Conservation (phyloP, 1,140 invertebrate genomes). For the Drosophila persimilis region DNA sequence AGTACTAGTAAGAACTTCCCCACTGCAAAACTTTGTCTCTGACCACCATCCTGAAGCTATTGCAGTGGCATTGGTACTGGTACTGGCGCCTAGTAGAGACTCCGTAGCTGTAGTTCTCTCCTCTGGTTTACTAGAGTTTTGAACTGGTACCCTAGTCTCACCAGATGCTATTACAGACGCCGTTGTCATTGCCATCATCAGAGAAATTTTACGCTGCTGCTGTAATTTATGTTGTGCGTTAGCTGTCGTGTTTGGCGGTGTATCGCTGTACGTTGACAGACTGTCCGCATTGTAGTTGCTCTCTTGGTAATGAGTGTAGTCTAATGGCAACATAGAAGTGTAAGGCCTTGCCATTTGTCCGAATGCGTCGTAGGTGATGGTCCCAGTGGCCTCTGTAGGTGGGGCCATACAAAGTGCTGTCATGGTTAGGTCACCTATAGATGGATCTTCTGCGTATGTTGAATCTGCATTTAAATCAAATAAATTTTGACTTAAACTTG, state of each 20-base stretch:
- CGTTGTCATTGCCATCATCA: constrained; percentile 81
- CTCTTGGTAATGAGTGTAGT: constrained; percentile 88
- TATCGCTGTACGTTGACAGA: constrained; percentile 69
- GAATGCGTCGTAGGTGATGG: constrained; percentile 35
- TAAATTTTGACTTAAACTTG: constrained; percentile 33
- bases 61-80: constrained; percentile 28
- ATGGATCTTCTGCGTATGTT: background rate
- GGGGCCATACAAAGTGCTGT: background rate
- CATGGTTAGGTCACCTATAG: background rate
- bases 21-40: constrained; percentile 9
- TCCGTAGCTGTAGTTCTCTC: constrained; percentile 16
- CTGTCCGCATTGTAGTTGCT: constrained; percentile 72
- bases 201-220: constrained; percentile 69
- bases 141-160: constrained; percentile 68
- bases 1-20: constrained; percentile 8
- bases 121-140: constrained; percentile 30
- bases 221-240: constrained; percentile 65
- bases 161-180: constrained; percentile 81
- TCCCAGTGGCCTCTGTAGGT: constrained; percentile 10
- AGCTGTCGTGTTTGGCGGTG: constrained; percentile 43
- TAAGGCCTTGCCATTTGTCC: constrained; percentile 51
- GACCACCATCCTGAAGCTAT: constrained; percentile 28
- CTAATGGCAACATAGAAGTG: constrained; percentile 69
- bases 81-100: constrained; percentile 1
- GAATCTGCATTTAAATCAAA: constrained; percentile 42